A percentile compares a stretch with the other conserved stretches of the same genome.
Evolutionary conservation across 2,113 vertebrate species (phyloP).

Genomic region (Burhinus oedicnemus): DNA sequence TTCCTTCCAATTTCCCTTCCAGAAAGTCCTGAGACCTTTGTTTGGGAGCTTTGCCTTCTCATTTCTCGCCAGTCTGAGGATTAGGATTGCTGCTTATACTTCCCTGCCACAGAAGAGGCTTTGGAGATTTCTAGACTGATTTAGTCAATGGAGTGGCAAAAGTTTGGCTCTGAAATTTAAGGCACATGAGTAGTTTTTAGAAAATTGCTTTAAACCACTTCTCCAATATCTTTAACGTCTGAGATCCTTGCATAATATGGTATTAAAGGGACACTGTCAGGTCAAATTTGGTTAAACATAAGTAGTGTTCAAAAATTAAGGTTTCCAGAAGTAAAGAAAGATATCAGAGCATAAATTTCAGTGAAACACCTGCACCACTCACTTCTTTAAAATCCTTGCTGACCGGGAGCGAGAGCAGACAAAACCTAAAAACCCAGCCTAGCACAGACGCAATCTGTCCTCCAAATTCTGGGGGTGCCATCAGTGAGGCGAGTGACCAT

Average conservation of each 20-base stretch:
- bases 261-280: constrained; percentile 35
- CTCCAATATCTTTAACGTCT: constrained; percentile 20
- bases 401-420: not conserved
- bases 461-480: not conserved
- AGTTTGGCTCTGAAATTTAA: constrained; percentile 55
- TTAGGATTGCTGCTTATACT: constrained; percentile 41
- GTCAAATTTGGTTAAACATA: not conserved
- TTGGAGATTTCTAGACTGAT: constrained; percentile 62
- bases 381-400: not conserved
- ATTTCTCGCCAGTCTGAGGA: constrained; percentile 7
- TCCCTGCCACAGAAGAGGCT: constrained; percentile 28
- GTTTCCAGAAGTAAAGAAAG: not conserved
- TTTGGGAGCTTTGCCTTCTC: not conserved
- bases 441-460: not conserved
- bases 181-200: constrained; percentile 61
- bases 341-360: not conserved
- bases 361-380: not conserved
- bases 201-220: constrained; percentile 53
- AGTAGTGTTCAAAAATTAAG: not conserved
- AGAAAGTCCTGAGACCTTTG: not conserved
- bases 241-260: constrained; percentile 46
- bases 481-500: accelerated
- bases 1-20: not conserved
- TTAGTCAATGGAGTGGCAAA: constrained; percentile 27
- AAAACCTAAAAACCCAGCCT: not conserved